A percentile compares a stretch with the other conserved stretches of the same genome.
These are phyloP conservation scores for Epinephelus malabaricus DNA, from an alignment of 2,797 vertebrate genomes.

Conservation along the genomic window DNA sequence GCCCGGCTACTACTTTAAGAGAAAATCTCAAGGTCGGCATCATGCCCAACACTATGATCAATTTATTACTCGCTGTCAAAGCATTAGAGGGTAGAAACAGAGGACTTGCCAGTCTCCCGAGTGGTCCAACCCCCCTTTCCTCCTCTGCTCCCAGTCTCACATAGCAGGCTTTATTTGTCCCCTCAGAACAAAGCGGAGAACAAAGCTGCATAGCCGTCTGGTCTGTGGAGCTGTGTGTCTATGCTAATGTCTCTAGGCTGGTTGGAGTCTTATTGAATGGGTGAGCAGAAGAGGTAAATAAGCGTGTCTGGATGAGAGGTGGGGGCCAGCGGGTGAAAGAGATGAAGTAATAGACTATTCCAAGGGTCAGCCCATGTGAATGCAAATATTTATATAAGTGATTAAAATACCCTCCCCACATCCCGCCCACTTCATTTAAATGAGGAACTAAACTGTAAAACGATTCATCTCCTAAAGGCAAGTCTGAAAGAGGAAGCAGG, in stretches of 20 bases:
- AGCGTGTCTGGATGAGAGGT: constrained; percentile 83
- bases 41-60: constrained; percentile 72
- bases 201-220: constrained; percentile 77
- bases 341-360: constrained; percentile 84
- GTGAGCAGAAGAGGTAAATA: constrained; percentile 83
- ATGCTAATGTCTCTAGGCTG: constrained; percentile 80
- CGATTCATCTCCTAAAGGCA: constrained; percentile 84
- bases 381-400: constrained; percentile 89
- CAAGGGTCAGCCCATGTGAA: constrained; percentile 84
- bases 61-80: constrained; percentile 83
- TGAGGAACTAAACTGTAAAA: constrained; percentile 84
- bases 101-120: constrained; percentile 74
- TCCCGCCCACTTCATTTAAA: constrained; percentile 87
- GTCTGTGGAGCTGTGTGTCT: constrained; percentile 73
- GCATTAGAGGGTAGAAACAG: constrained; percentile 72
- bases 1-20: constrained; percentile 68
- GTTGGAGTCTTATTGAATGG: constrained; percentile 79
- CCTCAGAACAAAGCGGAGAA: constrained; percentile 81
- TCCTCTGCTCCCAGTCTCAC: constrained; percentile 67
- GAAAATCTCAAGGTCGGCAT: constrained; percentile 79
- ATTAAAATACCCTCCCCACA: constrained; percentile 85
- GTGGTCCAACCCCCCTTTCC: constrained; percentile 60
- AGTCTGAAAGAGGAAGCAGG: constrained; percentile 84
- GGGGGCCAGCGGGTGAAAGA: constrained; percentile 76
- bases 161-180: constrained; percentile 76